Percentiles rank a stretch among this genome's conserved stretches.
Conservation (phyloP, 1,140 invertebrate genomes). For the Tetramorium simillimum region DNA sequence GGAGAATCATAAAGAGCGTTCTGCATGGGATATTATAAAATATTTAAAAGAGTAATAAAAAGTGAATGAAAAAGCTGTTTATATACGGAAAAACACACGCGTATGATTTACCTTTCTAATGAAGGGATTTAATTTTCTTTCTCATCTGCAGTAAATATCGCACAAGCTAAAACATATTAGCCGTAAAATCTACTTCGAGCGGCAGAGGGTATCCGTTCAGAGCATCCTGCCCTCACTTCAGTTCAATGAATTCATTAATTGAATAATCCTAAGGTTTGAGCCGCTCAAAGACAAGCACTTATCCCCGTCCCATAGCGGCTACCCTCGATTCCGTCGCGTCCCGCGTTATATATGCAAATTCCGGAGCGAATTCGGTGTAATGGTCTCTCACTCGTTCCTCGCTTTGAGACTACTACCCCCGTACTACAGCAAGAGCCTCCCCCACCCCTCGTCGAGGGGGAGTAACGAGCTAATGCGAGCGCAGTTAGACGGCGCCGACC, state of each 20-base stretch:
- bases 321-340: conserved; percentile 22
- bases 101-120: neutral
- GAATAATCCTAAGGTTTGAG: conserved; percentile 71
- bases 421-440: neutral
- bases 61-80: neutral
- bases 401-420: conserved; percentile 1
- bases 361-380: conserved; percentile 71
- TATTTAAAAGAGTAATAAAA: neutral
- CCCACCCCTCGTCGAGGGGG: neutral
- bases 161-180: neutral
- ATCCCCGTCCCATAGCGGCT: conserved; percentile 51
- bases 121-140: neutral
- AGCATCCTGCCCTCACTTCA: neutral
- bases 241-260: conserved; percentile 76
- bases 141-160: neutral
- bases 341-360: conserved; percentile 77
- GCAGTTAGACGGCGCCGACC: conserved; percentile 68
- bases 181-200: conserved; percentile 8
- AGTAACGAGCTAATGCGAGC: conserved; percentile 66
- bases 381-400: conserved; percentile 47
- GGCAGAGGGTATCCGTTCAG: neutral
- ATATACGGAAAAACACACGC: neutral
- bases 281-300: conserved; percentile 73
- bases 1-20: neutral
- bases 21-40: neutral